These are phyloP conservation scores for Remorina albescens DNA, from an alignment of 2,797 vertebrate species.

Conservation along the genomic window DNA sequence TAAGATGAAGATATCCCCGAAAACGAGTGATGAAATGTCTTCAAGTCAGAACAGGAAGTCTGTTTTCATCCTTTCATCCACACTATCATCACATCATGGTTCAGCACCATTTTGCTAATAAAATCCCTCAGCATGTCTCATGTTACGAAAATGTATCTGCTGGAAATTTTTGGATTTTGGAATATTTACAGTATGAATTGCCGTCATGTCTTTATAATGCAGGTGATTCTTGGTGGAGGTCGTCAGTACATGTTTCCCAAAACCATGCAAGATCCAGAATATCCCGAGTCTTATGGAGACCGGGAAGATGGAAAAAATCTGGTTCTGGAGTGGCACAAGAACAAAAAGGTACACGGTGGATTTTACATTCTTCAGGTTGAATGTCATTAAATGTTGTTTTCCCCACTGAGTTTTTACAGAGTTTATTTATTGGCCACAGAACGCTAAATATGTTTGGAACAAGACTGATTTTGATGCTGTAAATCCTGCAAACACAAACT, in stretches of 20 bases:
- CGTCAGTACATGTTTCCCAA: constrained; percentile 84
- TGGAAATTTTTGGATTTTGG: no score
- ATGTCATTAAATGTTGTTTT: background rate
- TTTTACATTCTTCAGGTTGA: background rate
- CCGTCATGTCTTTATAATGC: constrained; percentile 11
- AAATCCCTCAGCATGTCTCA: background rate
- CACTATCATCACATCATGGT: background rate
- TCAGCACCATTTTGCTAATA: background rate
- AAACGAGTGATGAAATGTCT: no score
- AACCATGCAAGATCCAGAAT: constrained; percentile 77
- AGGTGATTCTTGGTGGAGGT: constrained; percentile 89
- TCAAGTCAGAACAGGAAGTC: no score
- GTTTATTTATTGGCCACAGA: constrained; percentile 66
- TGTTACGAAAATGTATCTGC: no score
- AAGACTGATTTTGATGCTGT: constrained; percentile 79
- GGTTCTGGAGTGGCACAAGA: constrained; percentile 73
- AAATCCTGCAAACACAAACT: constrained; percentile 75
- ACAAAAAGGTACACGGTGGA: constrained; percentile 70
- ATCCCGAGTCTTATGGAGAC: constrained; percentile 26
- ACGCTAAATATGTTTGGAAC: constrained; percentile 86
- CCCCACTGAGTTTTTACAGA: background rate
- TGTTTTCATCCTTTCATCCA: no score
- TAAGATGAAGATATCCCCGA: background rate
- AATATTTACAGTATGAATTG: background rate
- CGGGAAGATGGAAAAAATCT: constrained; percentile 81